phyloP scores from a whole-genome alignment of 2,113 vertebrate genomes.

The Bostrychus sinensis region DNA sequence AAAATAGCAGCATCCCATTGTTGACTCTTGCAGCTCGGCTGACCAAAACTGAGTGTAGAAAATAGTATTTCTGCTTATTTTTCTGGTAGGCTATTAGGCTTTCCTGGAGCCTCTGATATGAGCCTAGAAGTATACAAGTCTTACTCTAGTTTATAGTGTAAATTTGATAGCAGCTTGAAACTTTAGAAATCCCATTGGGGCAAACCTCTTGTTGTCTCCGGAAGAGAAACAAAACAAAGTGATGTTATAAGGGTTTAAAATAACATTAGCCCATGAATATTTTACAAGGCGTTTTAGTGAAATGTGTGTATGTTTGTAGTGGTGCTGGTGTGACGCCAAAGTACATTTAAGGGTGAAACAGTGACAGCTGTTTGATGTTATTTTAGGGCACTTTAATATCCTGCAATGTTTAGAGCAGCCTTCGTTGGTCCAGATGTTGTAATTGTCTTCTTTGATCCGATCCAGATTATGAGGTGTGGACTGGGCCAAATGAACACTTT shows the following conservation, averaged over 20 bases:
- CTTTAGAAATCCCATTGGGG: slow-evolving; percentile 10
- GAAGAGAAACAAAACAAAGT: slow-evolving; percentile 6
- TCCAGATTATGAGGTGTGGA: neutral
- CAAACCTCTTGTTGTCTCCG: slow-evolving; percentile 16
- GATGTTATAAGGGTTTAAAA: slow-evolving; percentile 2
- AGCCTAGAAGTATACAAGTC: slow-evolving; percentile 2
- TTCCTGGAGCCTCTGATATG: neutral
- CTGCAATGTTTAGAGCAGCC: neutral
- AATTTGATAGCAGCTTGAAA: slow-evolving; percentile 7
- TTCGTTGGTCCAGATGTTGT: neutral
- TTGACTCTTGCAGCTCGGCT: neutral
- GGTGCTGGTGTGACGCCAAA: neutral
- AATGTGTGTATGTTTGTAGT: neutral
- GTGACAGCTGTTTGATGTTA: neutral
- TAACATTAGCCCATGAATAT: slow-evolving; percentile 1
- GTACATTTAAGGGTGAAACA: neutral
- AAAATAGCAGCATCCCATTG: neutral
- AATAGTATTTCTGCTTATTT: neutral
- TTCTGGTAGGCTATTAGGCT: neutral
- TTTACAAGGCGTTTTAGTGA: slow-evolving; percentile 1
- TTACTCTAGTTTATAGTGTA: neutral
- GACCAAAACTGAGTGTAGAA: neutral
- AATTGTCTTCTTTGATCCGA: slow-evolving; percentile 1
- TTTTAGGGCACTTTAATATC: slow-evolving; percentile 2
- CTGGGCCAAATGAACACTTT: neutral